Base-by-base conservation (phyloP, 1,140 invertebrate species). In the Zaprionus inermis region DNA sequence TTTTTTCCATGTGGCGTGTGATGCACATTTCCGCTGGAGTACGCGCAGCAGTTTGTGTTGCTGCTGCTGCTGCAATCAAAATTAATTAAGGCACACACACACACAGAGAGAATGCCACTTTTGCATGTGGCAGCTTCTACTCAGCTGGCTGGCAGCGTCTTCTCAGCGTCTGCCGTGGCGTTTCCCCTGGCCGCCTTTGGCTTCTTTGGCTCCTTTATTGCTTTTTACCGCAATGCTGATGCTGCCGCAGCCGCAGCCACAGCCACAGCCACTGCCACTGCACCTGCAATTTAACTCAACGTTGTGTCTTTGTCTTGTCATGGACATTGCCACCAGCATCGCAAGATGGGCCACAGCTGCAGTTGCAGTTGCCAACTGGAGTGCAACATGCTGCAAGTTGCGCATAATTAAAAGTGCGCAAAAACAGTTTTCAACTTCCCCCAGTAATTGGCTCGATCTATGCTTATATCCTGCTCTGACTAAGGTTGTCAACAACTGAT, bases 81-180 rank as follows among this genome's bases (percentile, higher is more conserved):
- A 86, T 86, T 86, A 86, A 86, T 86, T 86, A 86, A 86, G 84
- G 82, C 82, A 88, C 75, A 86, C 80, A 85, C 59, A 66, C 24
- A 63, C 44, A 67, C 51, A 49, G 24, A 28, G 9, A 36, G 49
- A 76, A 73, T 73, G 71, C 57, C 55, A 73, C 54, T 57, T 76
- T 76, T 76, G 73, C 73, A 76, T 76, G 69, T 49, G 44, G 44
- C 44, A 49, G 44, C 38, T 44, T 44, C 38, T 44, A 44, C 38
- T 44, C 38, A 44, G 38, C 38, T 44, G 36, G 44, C 44, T 18
- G 44, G 44, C 44, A 49, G 44, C 44, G 16, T 49, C 44, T 49
- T 49, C 52, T 18, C 38, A 46, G 36, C 36, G 30, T 55, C 54
- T 56, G 49, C 20, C 32, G 12, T 51, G 18, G 18, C 11, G 55